phyloP scores from a whole-genome alignment of 2,888 invertebrate genomes.

The Leptura quadrifasciata region DNA sequence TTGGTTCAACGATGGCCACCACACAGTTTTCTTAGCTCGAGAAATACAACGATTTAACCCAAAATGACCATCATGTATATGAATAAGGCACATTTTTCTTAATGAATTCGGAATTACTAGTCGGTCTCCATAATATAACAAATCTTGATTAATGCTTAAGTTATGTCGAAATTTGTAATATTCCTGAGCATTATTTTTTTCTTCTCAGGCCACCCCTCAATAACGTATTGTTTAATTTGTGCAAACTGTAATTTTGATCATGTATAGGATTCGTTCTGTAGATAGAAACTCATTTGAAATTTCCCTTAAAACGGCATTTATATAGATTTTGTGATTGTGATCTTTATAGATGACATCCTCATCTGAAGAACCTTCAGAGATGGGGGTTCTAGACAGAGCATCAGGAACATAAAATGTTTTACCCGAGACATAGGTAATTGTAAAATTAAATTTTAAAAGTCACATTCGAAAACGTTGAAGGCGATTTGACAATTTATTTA shows the following conservation, averaged over 20 bases:
- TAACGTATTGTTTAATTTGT: neutral
- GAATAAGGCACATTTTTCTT: neutral
- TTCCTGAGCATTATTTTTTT: neutral
- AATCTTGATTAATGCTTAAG: neutral
- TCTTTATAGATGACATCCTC: neutral
- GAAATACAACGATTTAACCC: neutral
- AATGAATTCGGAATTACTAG: neutral
- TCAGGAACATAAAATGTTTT: neutral
- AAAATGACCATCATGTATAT: neutral
- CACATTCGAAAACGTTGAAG: neutral
- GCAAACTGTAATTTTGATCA: neutral
- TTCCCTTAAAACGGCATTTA: neutral
- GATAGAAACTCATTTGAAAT: neutral
- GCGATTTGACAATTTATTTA: neutral
- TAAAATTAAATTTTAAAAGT: neutral
- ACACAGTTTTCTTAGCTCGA: neutral
- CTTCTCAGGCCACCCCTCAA: neutral
- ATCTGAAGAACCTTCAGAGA: neutral
- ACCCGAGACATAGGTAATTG: neutral
- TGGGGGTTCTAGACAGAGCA: neutral
- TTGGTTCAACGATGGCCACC: slow-evolving; percentile 9
- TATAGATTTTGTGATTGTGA: neutral
- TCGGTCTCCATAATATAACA: neutral
- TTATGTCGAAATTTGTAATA: neutral
- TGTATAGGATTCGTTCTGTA: neutral